These are phyloP conservation scores for Ciona savignyi DNA, from an alignment of 23 tunicate species.

Conservation along the genomic window DNA sequence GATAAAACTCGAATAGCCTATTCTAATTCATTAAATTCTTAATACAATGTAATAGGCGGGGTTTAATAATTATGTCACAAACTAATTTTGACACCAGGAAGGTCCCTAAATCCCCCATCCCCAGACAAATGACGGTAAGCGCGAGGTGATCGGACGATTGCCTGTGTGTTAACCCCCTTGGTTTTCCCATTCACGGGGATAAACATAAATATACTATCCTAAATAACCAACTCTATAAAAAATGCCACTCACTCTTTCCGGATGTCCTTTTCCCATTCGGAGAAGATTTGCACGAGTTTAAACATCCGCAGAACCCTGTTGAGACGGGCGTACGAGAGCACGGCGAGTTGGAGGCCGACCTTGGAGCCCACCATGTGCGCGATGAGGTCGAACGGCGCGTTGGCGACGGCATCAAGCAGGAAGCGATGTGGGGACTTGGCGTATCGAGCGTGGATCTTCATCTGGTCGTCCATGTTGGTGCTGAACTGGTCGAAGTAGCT, in stretches of 20 bases:
- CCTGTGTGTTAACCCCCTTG: no score
- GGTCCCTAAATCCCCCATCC: no score
- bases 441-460: slow-evolving; percentile 32
- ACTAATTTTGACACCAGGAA: no score
- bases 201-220: no score
- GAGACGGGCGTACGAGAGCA: slow-evolving; percentile 28
- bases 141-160: no score
- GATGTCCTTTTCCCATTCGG: slow-evolving; percentile 56
- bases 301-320: slow-evolving; percentile 65
- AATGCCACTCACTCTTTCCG: slow-evolving; percentile 35
- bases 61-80: no score
- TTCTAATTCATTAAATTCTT: no score
- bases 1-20: no score
- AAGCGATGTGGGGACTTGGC: slow-evolving; percentile 39
- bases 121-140: no score
- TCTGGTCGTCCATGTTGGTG: slow-evolving; percentile 38
- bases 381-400: slow-evolving; percentile 55
- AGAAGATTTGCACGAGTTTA: slow-evolving; percentile 30
- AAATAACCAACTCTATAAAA: no score
- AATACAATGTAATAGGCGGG: no score
- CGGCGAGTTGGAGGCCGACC: slow-evolving; percentile 13
- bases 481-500: slow-evolving; percentile 63
- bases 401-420: slow-evolving; percentile 45
- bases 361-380: slow-evolving; percentile 24
- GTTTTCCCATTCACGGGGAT: no score